Conservation (phyloP, 2,888 invertebrate genomes). For the Emmelina monodactyla region DNA sequence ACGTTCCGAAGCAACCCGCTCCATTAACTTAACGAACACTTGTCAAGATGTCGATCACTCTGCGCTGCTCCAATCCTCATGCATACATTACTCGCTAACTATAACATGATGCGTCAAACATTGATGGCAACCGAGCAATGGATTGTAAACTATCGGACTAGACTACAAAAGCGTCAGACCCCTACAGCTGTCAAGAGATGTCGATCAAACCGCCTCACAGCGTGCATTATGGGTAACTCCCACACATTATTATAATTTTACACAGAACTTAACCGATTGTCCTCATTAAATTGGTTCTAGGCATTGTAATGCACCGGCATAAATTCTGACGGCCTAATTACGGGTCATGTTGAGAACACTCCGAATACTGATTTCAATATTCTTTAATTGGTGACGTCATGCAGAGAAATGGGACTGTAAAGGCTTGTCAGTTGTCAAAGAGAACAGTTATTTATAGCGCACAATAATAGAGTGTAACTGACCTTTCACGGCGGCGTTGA, state of each 20-base stretch:
- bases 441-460: no score
- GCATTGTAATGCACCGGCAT: no score
- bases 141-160: neutral
- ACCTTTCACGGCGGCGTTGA: conserved; percentile 66
- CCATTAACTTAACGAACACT: conserved; percentile 64
- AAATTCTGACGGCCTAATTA: no score
- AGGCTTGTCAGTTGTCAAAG: no score
- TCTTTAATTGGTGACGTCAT: no score
- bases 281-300: conserved; percentile 21
- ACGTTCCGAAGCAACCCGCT: conserved; percentile 33
- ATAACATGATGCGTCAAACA: no score
- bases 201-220: neutral
- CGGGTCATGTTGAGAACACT: no score
- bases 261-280: conserved; percentile 30
- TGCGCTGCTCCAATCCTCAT: conserved; percentile 30
- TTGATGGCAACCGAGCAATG: no score
- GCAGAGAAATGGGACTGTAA: no score
- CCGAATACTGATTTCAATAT: no score
- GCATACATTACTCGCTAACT: conserved; percentile 1
- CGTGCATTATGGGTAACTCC: conserved; percentile 51
- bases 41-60: conserved; percentile 65
- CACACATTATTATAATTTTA: conserved; percentile 45
- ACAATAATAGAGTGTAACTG: no score
- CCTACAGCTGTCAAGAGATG: neutral
- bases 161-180: neutral